These are phyloP conservation scores for Cristatella mucedo DNA, from an alignment of 2,888 invertebrate genomes.

Conservation along the genomic window DNA sequence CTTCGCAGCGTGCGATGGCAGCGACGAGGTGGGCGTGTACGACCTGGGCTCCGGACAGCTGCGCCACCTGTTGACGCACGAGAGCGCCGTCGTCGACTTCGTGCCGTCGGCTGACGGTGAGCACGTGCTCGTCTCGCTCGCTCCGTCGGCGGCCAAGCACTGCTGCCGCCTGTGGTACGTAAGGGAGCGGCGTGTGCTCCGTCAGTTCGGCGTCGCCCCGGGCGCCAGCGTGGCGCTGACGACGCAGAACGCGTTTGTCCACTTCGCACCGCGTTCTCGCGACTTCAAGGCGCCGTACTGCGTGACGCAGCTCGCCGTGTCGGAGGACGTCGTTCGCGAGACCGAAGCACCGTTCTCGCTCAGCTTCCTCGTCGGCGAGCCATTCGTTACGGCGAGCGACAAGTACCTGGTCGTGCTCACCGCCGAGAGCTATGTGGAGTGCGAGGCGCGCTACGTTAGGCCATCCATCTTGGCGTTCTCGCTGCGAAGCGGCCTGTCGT, in stretches of 20 bases:
- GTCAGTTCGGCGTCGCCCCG: constrained; percentile 26
- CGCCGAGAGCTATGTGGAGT: constrained; percentile 21
- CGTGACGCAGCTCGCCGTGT: constrained; percentile 20
- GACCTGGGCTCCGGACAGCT: constrained; percentile 29
- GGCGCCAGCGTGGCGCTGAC: constrained; percentile 23
- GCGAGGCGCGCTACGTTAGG: constrained; percentile 18
- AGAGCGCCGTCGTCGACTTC: constrained; percentile 21
- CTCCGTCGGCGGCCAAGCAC: constrained; percentile 18
- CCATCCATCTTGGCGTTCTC: constrained; percentile 26
- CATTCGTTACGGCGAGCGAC: constrained; percentile 28
- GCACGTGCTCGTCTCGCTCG: constrained; percentile 24
- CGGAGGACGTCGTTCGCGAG: constrained; percentile 16
- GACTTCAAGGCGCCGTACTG: constrained; percentile 21
- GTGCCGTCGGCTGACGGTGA: constrained; percentile 25
- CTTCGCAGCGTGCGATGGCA: constrained; percentile 23
- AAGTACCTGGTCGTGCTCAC: constrained; percentile 27
- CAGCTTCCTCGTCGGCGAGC: constrained; percentile 20
- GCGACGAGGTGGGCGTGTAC: constrained; percentile 33
- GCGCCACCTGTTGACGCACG: constrained; percentile 33
- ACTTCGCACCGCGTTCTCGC: constrained; percentile 19
- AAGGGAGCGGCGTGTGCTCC: constrained; percentile 21
- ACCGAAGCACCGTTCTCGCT: constrained; percentile 18
- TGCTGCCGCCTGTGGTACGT: constrained; percentile 32
- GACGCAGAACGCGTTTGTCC: constrained; percentile 17
- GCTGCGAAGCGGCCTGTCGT: constrained; percentile 16